A percentile compares a stretch with the other conserved stretches of the same genome.
Conservation (phyloP, 2,113 vertebrate species). For the Hymenochirus boettgeri region DNA sequence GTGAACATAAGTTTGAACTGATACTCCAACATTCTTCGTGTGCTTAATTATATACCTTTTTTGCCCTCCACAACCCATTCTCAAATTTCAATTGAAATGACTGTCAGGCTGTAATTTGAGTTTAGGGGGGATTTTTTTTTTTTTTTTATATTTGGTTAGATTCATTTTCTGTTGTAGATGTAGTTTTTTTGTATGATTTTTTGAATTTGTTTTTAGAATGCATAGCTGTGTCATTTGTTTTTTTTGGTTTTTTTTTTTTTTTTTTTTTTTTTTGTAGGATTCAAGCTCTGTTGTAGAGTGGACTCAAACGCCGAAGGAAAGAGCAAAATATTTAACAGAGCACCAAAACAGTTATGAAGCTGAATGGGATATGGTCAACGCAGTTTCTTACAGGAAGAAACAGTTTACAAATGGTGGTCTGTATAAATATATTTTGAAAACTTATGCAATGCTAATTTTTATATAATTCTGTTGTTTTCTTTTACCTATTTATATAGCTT, state of each 20-base stretch:
- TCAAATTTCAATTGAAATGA: too few species aligned
- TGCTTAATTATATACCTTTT: too few species aligned
- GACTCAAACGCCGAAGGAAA: slow-evolving; percentile 73
- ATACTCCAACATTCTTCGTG: too few species aligned
- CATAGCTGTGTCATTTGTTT: not conserved
- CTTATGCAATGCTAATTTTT: not conserved
- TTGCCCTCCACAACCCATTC: too few species aligned
- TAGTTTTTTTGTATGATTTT: not conserved
- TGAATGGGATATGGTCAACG: slow-evolving; percentile 95
- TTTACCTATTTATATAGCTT: too few species aligned
- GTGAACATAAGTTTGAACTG: too few species aligned
- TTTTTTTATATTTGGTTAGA: slow-evolving; percentile 2
- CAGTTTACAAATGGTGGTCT: slow-evolving; percentile 75
- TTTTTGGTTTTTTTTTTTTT: too few species aligned
- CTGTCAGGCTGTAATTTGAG: too few species aligned
- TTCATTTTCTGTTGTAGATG: slow-evolving; percentile 8
- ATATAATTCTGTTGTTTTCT: not conserved
- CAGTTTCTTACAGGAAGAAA: slow-evolving; percentile 86
- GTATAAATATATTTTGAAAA: slow-evolving; percentile 12
- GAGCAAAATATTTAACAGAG: slow-evolving; percentile 61
- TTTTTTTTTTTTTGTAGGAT: slow-evolving; percentile 65
- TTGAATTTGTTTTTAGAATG: slow-evolving; percentile 6
- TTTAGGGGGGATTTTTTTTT: too few species aligned
- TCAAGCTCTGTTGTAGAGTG: slow-evolving; percentile 94
- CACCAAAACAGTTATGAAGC: slow-evolving; percentile 84